Evolutionary conservation across 2,797 vertebrate genomes (phyloP).

Genomic region (Anas acuta): DNA sequence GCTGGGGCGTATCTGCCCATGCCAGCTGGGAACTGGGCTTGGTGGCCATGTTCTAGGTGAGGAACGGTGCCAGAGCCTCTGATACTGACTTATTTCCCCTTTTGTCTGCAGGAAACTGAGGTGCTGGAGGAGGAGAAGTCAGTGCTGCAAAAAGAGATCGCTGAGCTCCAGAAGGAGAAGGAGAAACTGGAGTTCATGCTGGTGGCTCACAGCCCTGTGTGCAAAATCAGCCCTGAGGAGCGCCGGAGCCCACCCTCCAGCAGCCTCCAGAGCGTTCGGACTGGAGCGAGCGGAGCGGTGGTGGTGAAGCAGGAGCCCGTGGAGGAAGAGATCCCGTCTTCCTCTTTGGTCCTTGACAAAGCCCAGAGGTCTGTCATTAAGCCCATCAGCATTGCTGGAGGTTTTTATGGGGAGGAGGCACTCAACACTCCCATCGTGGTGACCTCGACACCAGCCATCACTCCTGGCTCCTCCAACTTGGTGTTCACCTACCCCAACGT

Average conservation of each 20-base stretch:
- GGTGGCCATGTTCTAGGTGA: neutral
- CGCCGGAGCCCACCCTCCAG: constrained; percentile 83
- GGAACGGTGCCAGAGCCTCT: neutral
- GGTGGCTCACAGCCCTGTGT: constrained; percentile 94
- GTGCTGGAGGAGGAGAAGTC: constrained; percentile 98
- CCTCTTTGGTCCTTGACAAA: constrained; percentile 79
- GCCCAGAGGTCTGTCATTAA: constrained; percentile 96
- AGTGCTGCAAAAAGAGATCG: constrained; percentile 96
- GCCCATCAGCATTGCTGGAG: constrained; percentile 92
- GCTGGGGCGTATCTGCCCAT: neutral
- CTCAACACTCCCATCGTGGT: constrained; percentile 98
- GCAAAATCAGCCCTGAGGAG: constrained; percentile 92
- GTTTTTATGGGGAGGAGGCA: constrained; percentile 93
- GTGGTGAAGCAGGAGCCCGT: constrained; percentile 96
- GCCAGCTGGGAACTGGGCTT: neutral
- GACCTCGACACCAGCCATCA: constrained; percentile 93
- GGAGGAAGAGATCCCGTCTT: constrained; percentile 81
- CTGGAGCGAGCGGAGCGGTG: constrained; percentile 80
- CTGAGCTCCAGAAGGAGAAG: constrained; percentile 96
- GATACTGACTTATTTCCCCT: constrained; percentile 1
- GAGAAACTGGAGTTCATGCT: constrained; percentile 99
- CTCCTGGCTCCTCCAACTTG: constrained; percentile 90
- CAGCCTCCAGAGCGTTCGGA: constrained; percentile 83
- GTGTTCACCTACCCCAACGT: constrained; percentile 98
- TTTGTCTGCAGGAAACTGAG: constrained; percentile 89